phyloP scores from a whole-genome alignment of 2,797 vertebrate species.

The Lates japonicus region DNA sequence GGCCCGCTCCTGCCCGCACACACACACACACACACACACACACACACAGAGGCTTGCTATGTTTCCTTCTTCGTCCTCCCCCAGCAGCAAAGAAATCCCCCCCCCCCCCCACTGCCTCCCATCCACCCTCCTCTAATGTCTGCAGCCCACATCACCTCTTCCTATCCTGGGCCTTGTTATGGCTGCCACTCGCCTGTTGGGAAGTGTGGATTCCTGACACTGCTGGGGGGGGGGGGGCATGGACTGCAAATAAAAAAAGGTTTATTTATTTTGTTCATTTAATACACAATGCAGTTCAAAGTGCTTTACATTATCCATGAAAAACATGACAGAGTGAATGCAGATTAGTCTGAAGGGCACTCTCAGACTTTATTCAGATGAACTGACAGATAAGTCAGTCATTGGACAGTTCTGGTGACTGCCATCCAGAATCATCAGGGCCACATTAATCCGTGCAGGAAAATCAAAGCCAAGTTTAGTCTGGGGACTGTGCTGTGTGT shows the following conservation, averaged over 20 bases:
- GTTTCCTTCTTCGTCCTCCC: constrained; percentile 64
- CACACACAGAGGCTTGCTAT: constrained; percentile 62
- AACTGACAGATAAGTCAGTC: not conserved
- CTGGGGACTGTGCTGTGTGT: not conserved
- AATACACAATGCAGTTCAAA: not conserved
- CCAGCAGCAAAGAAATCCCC: constrained; percentile 67
- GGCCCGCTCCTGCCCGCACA: constrained; percentile 31
- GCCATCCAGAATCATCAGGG: not conserved
- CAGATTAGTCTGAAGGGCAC: too few relatives aligned
- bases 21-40: constrained; percentile 23
- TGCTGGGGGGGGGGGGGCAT: too few relatives aligned
- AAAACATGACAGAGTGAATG: not conserved
- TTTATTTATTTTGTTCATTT: not conserved
- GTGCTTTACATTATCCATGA: not conserved
- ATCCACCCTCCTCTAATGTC: constrained; percentile 38
- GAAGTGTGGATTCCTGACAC: constrained; percentile 22
- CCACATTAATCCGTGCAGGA: not conserved
- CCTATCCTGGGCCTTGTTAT: constrained; percentile 80
- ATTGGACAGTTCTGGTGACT: not conserved
- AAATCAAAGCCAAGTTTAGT: not conserved
- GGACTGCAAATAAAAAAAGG: too few relatives aligned
- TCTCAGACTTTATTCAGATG: too few relatives aligned
- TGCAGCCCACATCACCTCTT: constrained; percentile 74
- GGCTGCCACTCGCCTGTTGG: constrained; percentile 55
- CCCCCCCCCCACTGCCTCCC: constrained; percentile 44